Evolutionary conservation across 2,797 vertebrate species (phyloP), one percentile per base, ranked within the genome.

Genomic region (Acrocephalus scirpaceus): DNA sequence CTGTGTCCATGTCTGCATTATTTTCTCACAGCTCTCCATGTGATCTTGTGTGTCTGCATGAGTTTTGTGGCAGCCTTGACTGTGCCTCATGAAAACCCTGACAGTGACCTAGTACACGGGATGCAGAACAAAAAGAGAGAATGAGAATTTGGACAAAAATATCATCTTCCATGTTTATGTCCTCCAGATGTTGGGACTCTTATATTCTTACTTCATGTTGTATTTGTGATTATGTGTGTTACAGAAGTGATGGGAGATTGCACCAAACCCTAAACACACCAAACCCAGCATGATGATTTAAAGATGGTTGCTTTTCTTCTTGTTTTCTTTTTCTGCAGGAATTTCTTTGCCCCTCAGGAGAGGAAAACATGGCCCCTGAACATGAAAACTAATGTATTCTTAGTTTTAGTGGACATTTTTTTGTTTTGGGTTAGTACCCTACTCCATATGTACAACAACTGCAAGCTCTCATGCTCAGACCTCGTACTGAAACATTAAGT

Each of bases 311-410:
- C 2, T 78, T 65, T 90, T 48, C 11, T 85, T 71, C 25, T 54
- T 1, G 7, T 51, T 58, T 18, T 32, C 22, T 36, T 61, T 78
- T 60, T 48, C 30, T 61, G 15, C 3, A 42, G 13, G 2, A 38
- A 1, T 20, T 51, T 23, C 45, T n/a, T 73, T 15, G 2, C 2
- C 3, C 5, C 5, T 4, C 16, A 27, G 13, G 42, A 69, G 36
- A 54, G 10, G 5, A 83, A 77, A 83, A 47, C 11, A 5, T 16
- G 30, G 13, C 13, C 15, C 14, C 73, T 72, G 40, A 70, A n/a
- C 30, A 57, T 4, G 11, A 72, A 72, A 87, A 16, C 6, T 9
- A 32, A 34, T 10, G 4, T 62, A 36, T 62, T 82, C 38, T 45
- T 77, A 14, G 11, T 23, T 92, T 86, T n/a, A 62, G 32, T 54